Evolutionary conservation across 2,888 invertebrate genomes (phyloP), one percentile per base, ranked within the genome.

Genomic region (Agriotes lineatus): DNA sequence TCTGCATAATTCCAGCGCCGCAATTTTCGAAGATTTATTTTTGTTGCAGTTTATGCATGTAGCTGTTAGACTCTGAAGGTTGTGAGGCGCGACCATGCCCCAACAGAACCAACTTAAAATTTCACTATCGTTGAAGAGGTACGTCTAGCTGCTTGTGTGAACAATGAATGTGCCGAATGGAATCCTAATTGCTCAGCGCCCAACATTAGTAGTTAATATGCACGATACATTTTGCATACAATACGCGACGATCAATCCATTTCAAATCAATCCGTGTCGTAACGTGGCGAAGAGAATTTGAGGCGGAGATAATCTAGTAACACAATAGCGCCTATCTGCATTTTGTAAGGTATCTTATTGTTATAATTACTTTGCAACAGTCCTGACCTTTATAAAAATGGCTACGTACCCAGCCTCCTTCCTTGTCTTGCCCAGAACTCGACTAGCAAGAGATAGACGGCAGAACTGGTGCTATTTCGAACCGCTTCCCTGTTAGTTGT

Each of bases 401-500:
- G 5, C 3, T 22, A 10, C 48, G 19, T 12, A 48, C 10, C 19
- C 9, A 19, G 10, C 7, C 14, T 14, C 9, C 12, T 22, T 20
- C 48, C 3, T 48, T 48, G 10, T 2, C 14, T 25, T 12, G 1
- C 22, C 6, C 10, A 0, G 1, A 6, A 10, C 12, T 5, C 10
- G n/a, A 14, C n/a, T 1, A 4, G 25, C 2, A 10, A 4, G 10
- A 52, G 10, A 6, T 16, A 52, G 33, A 33, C 7, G n/a, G 14
- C 16, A 33, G 19, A 52, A 14, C 33, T 0, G 16, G 33, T 52
- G 52, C 18, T 35, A 52, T 52, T 52, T 33, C 9, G 10, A 35
- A 52, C 30, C 33, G 52, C 52, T 33, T 52, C 30, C 33, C 33
- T 14, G 30, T n/a, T n/a, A n/a, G n/a, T 52, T 52, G 33, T 52